phyloP scores from a whole-genome alignment of 1,140 invertebrate species.

The Neodiprion fabricii region DNA sequence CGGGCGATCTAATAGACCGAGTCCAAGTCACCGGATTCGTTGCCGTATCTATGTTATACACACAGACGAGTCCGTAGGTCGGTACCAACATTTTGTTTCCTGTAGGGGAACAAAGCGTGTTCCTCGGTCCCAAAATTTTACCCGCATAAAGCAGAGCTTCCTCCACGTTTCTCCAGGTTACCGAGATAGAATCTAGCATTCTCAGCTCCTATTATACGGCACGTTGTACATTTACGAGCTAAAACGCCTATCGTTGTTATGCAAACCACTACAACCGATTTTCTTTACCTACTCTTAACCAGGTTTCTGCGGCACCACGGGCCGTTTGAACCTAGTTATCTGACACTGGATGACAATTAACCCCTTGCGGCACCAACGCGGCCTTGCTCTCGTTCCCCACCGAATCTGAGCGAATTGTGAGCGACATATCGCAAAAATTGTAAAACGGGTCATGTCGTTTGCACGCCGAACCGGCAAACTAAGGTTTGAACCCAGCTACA shows the following conservation, averaged over 20 bases:
- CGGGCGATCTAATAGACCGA: not conserved
- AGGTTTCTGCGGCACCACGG: not conserved
- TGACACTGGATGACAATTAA: not conserved
- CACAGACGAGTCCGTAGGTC: not conserved
- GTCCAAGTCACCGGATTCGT: not conserved
- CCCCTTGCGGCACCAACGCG: not conserved
- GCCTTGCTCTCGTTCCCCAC: not conserved
- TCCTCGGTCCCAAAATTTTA: not conserved
- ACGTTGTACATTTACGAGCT: not conserved
- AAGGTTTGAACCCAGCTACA: too few species aligned
- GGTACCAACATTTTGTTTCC: not conserved
- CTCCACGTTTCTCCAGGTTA: not conserved
- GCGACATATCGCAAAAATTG: too few species aligned
- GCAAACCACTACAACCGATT: not conserved
- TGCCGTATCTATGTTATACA: not conserved
- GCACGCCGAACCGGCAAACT: too few species aligned
- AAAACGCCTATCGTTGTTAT: not conserved
- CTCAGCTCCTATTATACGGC: not conserved
- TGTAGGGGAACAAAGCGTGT: not conserved
- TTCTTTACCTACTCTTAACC: not conserved
- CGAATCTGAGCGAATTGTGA: not conserved
- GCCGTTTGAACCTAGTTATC: not conserved
- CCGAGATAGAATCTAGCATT: slow-evolving; percentile 7
- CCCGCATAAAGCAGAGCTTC: not conserved
- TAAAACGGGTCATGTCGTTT: too few species aligned